Percentiles rank a stretch among this genome's conserved stretches.
Conservation (phyloP, 2,113 vertebrate species). For the Campylomormyrus numenius region DNA sequence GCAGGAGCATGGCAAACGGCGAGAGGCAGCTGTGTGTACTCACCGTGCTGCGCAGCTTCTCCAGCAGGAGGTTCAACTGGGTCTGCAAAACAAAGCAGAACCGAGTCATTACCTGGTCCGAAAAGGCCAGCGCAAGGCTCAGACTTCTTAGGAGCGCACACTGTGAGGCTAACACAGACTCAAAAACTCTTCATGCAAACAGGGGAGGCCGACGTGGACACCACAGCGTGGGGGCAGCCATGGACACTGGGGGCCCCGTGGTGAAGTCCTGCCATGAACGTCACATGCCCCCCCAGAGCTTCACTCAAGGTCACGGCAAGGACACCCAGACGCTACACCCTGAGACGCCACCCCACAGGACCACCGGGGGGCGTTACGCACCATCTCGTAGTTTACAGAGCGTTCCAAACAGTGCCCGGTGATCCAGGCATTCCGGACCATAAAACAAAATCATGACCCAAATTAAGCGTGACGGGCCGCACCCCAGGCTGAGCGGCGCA, state of each 20-base stretch:
- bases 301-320: background rate
- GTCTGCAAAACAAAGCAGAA: slow-evolving; percentile 64
- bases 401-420: background rate
- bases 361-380: background rate
- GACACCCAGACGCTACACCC: background rate
- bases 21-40: slow-evolving; percentile 47
- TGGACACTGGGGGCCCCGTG: background rate
- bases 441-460: background rate
- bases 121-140: background rate
- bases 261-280: background rate
- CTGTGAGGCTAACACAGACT: background rate
- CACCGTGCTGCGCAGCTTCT: slow-evolving; percentile 94
- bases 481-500: background rate
- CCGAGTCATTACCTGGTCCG: background rate
- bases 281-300: background rate
- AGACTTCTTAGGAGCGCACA: background rate
- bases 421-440: background rate
- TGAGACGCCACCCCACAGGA: background rate
- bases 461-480: background rate
- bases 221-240: background rate
- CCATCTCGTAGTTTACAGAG: background rate
- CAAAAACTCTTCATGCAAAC: slow-evolving; percentile 23
- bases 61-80: slow-evolving; percentile 90
- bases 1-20: background rate
- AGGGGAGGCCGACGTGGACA: background rate